phyloP scores from a whole-genome alignment of 2,797 vertebrate species.

The Phrynocephalus guinanensis region DNA sequence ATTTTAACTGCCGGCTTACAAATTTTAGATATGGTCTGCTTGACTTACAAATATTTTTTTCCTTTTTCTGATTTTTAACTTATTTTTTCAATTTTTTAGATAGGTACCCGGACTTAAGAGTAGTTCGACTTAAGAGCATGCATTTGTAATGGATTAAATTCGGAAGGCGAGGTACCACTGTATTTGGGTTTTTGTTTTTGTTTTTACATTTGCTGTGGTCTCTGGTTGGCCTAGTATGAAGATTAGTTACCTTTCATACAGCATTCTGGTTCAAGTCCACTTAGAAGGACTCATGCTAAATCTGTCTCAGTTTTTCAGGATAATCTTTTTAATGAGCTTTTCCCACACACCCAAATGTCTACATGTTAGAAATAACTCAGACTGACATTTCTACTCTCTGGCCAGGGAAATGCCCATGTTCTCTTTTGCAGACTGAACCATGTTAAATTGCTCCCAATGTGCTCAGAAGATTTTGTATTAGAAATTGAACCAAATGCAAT shows the following conservation, averaged over 20 bases:
- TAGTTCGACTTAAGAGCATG: too few species aligned
- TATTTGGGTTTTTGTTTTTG: too few species aligned
- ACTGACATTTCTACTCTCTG: slow-evolving; percentile 10
- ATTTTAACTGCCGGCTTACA: too few species aligned
- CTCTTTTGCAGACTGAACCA: not conserved
- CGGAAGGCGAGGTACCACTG: too few species aligned
- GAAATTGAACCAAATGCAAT: not conserved
- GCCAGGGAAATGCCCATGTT: slow-evolving; percentile 4
- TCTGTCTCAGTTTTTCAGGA: slow-evolving; percentile 27
- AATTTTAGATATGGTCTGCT: too few species aligned
- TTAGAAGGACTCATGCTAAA: not conserved
- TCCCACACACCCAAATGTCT: not conserved
- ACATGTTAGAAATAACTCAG: slow-evolving; percentile 12
- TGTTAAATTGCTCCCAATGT: not conserved
- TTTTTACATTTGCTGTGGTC: not conserved
- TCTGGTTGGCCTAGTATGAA: slow-evolving; percentile 5
- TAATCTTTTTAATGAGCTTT: slow-evolving; percentile 32
- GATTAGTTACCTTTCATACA: not conserved
- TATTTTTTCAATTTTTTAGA: too few species aligned
- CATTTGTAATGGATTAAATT: too few species aligned
- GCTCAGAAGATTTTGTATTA: slow-evolving; percentile 1
- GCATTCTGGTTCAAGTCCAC: not conserved
- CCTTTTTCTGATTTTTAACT: too few species aligned
- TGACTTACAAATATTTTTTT: too few species aligned
- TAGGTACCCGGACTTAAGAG: too few species aligned